These are phyloP conservation scores for Malacoraja senta DNA, from an alignment of 2,797 vertebrate genomes.

Conservation along the genomic window DNA sequence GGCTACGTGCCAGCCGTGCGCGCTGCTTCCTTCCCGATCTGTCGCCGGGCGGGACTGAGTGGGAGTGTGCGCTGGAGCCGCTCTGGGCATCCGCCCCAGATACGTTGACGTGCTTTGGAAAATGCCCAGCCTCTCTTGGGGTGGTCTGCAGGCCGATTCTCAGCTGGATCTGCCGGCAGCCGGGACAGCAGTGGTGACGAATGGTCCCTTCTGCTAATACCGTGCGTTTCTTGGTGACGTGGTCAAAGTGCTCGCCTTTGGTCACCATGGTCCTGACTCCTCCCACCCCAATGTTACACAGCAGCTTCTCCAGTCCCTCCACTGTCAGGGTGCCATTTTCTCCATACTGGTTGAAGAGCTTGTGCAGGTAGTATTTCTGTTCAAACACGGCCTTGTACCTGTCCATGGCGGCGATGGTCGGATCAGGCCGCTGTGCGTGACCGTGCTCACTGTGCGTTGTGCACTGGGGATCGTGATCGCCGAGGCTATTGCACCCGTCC, in stretches of 20 bases:
- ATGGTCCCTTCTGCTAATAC: conserved; percentile 39
- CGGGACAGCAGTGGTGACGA: conserved; percentile 36
- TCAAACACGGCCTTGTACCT: conserved; percentile 58
- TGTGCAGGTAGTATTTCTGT: conserved; percentile 72
- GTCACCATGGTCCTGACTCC: conserved; percentile 63
- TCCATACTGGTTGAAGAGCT: conserved; percentile 81
- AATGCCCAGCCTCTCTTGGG: conserved; percentile 41
- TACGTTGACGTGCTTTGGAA: conserved; percentile 1
- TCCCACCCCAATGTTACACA: conserved; percentile 74
- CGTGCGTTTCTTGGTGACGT: conserved; percentile 43
- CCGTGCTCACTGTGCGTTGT: background rate
- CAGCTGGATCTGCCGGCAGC: conserved; percentile 39
- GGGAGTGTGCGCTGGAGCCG: background rate
- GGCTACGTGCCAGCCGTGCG: background rate
- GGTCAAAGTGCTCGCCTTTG: conserved; percentile 52
- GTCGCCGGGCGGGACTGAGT: background rate
- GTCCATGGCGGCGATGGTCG: conserved; percentile 54
- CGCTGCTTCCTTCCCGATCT: background rate
- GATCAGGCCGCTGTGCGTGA: background rate
- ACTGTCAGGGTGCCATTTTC: conserved; percentile 83
- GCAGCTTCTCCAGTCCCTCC: conserved; percentile 71
- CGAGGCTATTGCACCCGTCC: background rate
- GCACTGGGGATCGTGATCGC: background rate
- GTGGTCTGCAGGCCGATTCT: conserved; percentile 40
- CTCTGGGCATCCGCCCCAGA: conserved; percentile 42